Conservation (phyloP, 2,888 invertebrate genomes). For the Conchocele bisecta region DNA sequence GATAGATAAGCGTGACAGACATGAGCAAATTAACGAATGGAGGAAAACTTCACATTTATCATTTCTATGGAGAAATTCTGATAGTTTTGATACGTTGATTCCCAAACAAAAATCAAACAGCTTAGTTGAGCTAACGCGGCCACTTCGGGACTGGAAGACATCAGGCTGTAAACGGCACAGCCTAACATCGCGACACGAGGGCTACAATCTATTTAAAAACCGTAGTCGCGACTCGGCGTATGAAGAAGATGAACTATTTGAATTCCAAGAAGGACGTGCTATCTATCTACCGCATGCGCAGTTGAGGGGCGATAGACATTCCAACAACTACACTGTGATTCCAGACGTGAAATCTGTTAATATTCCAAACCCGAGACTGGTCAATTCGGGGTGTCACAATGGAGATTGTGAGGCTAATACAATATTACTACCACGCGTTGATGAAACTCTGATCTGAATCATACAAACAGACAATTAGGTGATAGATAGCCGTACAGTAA, state of each 20-base stretch:
- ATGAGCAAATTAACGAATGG: slow-evolving; percentile 66
- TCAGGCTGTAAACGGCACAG: slow-evolving; percentile 61
- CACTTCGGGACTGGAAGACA: slow-evolving; percentile 52
- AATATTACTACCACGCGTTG: too few relatives aligned
- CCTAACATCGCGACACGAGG: slow-evolving; percentile 67
- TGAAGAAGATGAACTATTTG: slow-evolving; percentile 63
- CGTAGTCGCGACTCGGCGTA: slow-evolving; percentile 61
- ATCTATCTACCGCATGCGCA: slow-evolving; percentile 14
- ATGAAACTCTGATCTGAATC: too few relatives aligned
- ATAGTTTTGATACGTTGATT: slow-evolving; percentile 50
- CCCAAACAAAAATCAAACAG: slow-evolving; percentile 70
- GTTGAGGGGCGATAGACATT: neutral
- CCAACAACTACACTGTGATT: neutral
- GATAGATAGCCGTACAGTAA: too few relatives aligned
- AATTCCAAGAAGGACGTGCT: slow-evolving; percentile 50
- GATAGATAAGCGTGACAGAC: slow-evolving; percentile 40
- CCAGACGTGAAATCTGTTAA: too few relatives aligned
- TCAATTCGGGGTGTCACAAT: too few relatives aligned
- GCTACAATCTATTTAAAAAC: slow-evolving; percentile 63
- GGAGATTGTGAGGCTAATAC: too few relatives aligned
- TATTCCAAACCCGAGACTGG: too few relatives aligned
- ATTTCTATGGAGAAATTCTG: slow-evolving; percentile 61
- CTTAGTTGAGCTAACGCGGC: slow-evolving; percentile 67
- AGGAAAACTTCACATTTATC: slow-evolving; percentile 64
- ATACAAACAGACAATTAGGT: too few relatives aligned